These are phyloP conservation scores for Meleagris gallopavo DNA, from an alignment of 2,113 vertebrate species.

Conservation along the genomic window DNA sequence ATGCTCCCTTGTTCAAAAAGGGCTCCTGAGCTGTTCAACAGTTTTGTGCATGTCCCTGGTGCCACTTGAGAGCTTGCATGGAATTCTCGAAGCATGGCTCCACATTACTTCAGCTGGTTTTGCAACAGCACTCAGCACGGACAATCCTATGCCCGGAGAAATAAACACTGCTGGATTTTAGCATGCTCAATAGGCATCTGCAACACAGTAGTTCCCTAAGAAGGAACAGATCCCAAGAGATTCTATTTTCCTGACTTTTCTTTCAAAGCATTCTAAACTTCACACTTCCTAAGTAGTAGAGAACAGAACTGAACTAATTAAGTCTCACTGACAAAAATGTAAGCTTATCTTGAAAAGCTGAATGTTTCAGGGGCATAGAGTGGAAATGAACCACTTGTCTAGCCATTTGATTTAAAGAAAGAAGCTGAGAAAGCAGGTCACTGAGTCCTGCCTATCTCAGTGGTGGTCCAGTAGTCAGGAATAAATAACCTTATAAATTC, in stretches of 20 bases:
- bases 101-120: not conserved
- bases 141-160: not conserved
- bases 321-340: not conserved
- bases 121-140: not conserved
- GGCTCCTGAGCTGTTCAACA: not conserved
- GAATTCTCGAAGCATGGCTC: accelerated
- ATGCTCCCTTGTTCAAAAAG: not conserved
- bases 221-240: not conserved
- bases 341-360: not conserved
- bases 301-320: not conserved
- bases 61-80: not conserved
- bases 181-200: not conserved
- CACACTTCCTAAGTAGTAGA: not conserved
- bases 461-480: not conserved
- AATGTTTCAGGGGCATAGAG: not conserved
- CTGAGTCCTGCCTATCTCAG: not conserved
- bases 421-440: not conserved
- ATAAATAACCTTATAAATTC: not conserved
- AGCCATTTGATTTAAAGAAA: not conserved
- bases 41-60: not conserved
- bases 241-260: not conserved
- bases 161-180: not conserved
- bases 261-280: not conserved
- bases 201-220: not conserved
- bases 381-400: not conserved